Evolutionary conservation across 2,888 invertebrate species (phyloP).

Genomic region (Timema cristinae): DNA sequence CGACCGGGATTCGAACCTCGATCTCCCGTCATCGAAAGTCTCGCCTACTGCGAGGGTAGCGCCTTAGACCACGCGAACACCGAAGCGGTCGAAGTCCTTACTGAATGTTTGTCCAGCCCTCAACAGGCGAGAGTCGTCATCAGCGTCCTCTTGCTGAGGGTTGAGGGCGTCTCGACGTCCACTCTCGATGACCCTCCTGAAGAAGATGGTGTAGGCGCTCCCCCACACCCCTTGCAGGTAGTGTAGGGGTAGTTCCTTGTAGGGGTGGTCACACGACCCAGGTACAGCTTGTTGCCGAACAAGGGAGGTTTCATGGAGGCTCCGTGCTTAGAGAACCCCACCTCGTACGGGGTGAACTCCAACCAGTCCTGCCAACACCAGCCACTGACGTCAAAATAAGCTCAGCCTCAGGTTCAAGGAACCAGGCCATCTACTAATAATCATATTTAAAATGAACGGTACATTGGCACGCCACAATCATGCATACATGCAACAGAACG

Average conservation of each 20-base stretch:
- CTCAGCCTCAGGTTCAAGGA: too few species aligned
- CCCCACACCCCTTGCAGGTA: slow-evolving; percentile 50
- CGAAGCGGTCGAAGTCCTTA: too few species aligned
- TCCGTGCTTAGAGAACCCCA: slow-evolving; percentile 48
- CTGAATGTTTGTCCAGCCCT: not conserved
- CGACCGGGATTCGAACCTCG: too few species aligned
- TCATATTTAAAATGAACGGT: too few species aligned
- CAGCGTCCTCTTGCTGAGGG: not conserved
- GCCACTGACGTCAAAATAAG: not conserved
- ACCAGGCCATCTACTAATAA: too few species aligned
- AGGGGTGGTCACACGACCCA: slow-evolving; percentile 41
- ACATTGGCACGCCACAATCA: too few species aligned
- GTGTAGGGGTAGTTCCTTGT: slow-evolving; percentile 45
- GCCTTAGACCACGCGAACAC: too few species aligned
- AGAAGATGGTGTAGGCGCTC: slow-evolving; percentile 47
- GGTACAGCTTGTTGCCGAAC: slow-evolving; percentile 45
- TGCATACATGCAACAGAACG: too few species aligned
- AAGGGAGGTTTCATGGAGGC: slow-evolving; percentile 44
- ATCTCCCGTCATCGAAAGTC: too few species aligned
- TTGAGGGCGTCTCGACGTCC: not conserved
- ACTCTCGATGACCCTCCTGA: slow-evolving; percentile 41
- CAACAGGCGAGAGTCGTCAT: not conserved
- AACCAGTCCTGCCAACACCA: slow-evolving; percentile 45
- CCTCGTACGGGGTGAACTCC: slow-evolving; percentile 48
- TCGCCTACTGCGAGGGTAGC: too few species aligned